Evolutionary conservation across 2,797 vertebrate genomes (phyloP).

Genomic region (Lacerta agilis): DNA sequence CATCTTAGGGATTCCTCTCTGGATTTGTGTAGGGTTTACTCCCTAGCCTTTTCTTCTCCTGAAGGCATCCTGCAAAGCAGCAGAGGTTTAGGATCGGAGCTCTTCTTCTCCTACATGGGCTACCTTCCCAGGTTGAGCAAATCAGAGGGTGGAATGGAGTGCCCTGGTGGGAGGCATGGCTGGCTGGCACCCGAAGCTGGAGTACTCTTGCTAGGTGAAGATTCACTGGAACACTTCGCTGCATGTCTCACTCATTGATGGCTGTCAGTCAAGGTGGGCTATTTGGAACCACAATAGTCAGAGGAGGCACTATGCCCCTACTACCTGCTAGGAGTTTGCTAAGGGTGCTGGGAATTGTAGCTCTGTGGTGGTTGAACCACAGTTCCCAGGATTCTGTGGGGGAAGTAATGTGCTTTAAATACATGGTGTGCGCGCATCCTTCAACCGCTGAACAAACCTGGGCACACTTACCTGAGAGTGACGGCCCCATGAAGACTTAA

Average conservation of each 20-base stretch:
- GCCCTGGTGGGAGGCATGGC: too few species aligned
- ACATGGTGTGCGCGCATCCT: too few species aligned
- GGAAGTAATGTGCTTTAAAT: too few species aligned
- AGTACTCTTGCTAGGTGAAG: not conserved
- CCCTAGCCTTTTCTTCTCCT: too few species aligned
- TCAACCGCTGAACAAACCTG: not conserved
- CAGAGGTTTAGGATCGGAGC: too few species aligned
- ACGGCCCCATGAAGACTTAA: not conserved
- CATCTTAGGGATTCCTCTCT: too few species aligned
- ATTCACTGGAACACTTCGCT: not conserved
- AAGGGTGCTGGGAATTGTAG: not conserved
- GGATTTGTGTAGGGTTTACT: too few species aligned
- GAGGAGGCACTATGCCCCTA: not conserved
- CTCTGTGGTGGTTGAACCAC: too few species aligned
- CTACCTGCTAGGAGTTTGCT: not conserved
- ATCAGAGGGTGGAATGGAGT: not conserved
- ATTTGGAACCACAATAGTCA: not conserved
- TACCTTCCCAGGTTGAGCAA: not conserved
- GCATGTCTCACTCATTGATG: not conserved
- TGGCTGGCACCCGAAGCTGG: not conserved
- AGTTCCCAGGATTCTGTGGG: too few species aligned
- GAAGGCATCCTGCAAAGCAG: too few species aligned
- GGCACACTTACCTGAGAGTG: not conserved
- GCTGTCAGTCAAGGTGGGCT: too few species aligned
- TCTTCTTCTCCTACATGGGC: too few species aligned